phyloP scores from a whole-genome alignment of 2,888 invertebrate species.

The Dryomyza anilis region DNA sequence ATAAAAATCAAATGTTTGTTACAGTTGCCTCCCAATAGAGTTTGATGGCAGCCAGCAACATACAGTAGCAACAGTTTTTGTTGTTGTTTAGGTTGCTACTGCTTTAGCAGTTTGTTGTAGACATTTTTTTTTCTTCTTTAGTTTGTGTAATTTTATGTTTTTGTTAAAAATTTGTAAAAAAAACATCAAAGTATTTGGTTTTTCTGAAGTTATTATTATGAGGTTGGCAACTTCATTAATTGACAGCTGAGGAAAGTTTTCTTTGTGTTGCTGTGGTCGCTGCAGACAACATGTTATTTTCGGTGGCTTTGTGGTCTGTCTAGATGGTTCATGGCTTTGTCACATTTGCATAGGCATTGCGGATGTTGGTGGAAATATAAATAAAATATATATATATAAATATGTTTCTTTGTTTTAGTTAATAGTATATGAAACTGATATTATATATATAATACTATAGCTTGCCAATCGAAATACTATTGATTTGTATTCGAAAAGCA shows the following conservation, averaged over 20 bases:
- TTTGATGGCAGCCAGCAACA: background rate
- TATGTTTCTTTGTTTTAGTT: no score
- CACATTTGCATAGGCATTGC: background rate
- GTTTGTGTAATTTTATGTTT: background rate
- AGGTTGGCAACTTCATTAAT: conserved; percentile 17
- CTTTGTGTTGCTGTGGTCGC: conserved; percentile 23
- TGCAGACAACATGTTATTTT: no score
- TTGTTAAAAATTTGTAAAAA: no score
- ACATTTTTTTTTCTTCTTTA: background rate
- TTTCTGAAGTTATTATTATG: background rate
- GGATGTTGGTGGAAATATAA: no score
- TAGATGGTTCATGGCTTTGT: background rate
- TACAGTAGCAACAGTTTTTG: background rate
- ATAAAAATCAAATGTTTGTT: background rate
- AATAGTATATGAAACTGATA: no score
- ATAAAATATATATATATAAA: no score
- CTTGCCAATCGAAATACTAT: no score
- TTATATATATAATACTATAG: no score
- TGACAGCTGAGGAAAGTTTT: conserved; percentile 36
- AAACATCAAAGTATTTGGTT: background rate
- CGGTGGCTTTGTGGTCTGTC: background rate
- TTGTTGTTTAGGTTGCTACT: background rate
- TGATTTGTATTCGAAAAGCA: no score
- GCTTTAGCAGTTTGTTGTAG: background rate
- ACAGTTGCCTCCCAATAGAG: background rate